Percentiles rank a stretch among this genome's conserved stretches.
Evolutionary conservation across 2,113 vertebrate species (phyloP).

Genomic region (Bufo gargarizans): DNA sequence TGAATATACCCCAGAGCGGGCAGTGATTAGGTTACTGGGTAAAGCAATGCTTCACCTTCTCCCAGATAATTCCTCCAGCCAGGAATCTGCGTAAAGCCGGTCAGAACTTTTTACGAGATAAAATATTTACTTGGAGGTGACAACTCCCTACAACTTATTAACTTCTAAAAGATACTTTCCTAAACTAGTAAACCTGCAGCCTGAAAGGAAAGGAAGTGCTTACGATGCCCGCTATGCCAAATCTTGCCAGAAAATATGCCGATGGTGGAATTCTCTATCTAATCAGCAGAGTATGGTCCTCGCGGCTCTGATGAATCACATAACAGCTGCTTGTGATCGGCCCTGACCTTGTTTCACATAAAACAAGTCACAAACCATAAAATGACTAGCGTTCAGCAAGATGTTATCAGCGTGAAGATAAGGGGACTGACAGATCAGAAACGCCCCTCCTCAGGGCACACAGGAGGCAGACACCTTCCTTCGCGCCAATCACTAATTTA

Average conservation of each 20-base stretch:
- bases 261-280: constrained; percentile 66
- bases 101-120: not conserved
- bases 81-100: not conserved
- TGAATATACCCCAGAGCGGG: not conserved
- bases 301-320: constrained; percentile 62
- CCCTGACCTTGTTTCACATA: constrained; percentile 68
- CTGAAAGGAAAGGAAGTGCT: constrained; percentile 2
- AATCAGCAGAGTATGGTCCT: constrained; percentile 65
- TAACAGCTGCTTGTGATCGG: constrained; percentile 64
- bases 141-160: constrained; percentile 23
- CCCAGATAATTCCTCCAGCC: not conserved
- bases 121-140: not conserved
- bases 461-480: not conserved
- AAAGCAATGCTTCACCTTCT: not conserved
- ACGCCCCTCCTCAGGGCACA: not conserved
- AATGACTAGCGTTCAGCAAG: not conserved
- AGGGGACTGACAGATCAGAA: not conserved
- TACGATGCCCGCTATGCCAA: constrained; percentile 22
- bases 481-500: not conserved
- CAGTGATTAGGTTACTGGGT: not conserved
- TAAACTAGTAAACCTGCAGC: not conserved
- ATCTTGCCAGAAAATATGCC: constrained; percentile 64
- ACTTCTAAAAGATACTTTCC: not conserved
- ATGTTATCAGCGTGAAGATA: not conserved
- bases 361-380: constrained; percentile 56